Evolutionary conservation across 2,113 vertebrate species (phyloP), one percentile per base, ranked within the genome.

Genomic region (Sapayoa aenigma): DNA sequence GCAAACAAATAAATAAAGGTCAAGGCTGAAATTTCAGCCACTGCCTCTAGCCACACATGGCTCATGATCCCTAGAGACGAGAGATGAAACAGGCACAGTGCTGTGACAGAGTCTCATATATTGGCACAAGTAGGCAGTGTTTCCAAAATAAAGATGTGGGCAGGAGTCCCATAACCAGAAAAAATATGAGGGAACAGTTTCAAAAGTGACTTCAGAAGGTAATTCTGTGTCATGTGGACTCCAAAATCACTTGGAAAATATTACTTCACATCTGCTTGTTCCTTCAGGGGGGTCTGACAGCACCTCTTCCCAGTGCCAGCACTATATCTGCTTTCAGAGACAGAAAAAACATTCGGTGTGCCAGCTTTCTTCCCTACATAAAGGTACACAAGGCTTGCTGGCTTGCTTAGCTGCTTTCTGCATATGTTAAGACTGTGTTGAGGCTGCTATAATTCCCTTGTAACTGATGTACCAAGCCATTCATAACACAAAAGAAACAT

Each of bases 201-300:
- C 69, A 94, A 68, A 92, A 92, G 66, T 82, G 47, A 92, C 76
- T 95, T 93, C 84, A 84, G 89, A 78, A 82, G 69, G 80, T 91
- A 91, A 84, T 75, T 91, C 80, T 65, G 62, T 91, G 71, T 84
- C 73, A 78, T 44, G 35, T 44, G 44, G 66, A 74, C 69, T 94
- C 35, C 53, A 87, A 72, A 89, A 63, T 72, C 69, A n/a, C 62
- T 92, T 76, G 89, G 87, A 95, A 95, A 93, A 91, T 87, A 80
- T 96, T 84, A 41, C 86, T 94, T 84, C 84, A 91, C 37, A 75
- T 78, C 80, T 73, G 37, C 12, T 44, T 89, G 5, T 33, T 91
- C 46, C 84, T 53, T 33, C 52, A 60, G 65, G 30, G 82, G 33
- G 17, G 22, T 52, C 65, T 89, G 84, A 76, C 84, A 88, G 16